Conservation (phyloP, 1,140 invertebrate genomes). For the Cyclargus thomasi region DNA sequence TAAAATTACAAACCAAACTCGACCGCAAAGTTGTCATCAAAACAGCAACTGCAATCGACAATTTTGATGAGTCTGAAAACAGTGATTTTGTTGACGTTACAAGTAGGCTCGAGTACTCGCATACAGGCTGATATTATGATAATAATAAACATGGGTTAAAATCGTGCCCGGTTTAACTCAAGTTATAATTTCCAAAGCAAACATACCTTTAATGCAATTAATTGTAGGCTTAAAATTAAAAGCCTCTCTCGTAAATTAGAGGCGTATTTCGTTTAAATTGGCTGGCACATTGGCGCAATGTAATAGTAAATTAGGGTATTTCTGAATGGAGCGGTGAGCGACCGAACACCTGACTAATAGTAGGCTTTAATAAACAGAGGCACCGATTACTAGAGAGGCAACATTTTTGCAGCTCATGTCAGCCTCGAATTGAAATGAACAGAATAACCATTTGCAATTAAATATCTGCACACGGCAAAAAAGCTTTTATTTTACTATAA, state of each 20-base stretch:
- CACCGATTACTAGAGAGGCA: background rate
- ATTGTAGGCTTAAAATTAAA: constrained; percentile 32
- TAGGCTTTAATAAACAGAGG: constrained; percentile 2
- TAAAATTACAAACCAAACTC: background rate
- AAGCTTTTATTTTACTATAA: too few relatives aligned
- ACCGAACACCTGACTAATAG: constrained; percentile 32
- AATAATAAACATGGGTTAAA: background rate
- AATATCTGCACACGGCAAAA: too few relatives aligned
- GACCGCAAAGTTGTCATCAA: background rate
- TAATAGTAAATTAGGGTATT: constrained; percentile 61
- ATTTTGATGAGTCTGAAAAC: background rate
- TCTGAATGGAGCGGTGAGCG: constrained; percentile 31
- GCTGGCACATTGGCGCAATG: constrained; percentile 42
- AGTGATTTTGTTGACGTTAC: background rate
- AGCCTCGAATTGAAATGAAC: background rate
- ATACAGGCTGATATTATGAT: constrained; percentile 8
- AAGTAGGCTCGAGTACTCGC: background rate
- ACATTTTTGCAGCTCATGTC: background rate
- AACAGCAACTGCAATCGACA: background rate
- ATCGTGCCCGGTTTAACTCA: constrained; percentile 8
- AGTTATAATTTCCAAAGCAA: constrained; percentile 12
- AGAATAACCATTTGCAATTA: too few relatives aligned
- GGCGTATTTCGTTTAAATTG: constrained; percentile 50
- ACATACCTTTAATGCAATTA: constrained; percentile 36
- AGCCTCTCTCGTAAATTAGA: constrained; percentile 42